Evolutionary conservation across 2,797 vertebrate species (phyloP).

Genomic region (Microchirus variegatus): DNA sequence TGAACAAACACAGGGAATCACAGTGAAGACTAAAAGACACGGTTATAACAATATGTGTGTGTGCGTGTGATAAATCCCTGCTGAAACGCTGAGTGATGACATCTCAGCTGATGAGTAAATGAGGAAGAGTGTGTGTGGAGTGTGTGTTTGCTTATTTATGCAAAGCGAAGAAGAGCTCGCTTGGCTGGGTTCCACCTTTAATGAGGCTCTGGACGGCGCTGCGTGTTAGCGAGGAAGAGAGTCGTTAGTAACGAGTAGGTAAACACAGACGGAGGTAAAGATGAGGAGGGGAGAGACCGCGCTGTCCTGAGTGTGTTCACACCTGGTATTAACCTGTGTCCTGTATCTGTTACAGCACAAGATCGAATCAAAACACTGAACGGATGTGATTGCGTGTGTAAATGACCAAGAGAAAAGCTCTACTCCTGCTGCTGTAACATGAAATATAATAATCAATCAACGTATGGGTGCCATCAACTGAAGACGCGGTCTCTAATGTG

Average conservation of each 20-base stretch:
- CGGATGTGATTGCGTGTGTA: not conserved
- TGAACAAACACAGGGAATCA: conserved; percentile 1
- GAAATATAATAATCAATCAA: no score
- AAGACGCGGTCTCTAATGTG: no score
- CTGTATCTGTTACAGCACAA: no score
- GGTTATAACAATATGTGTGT: not conserved
- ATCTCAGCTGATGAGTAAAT: conserved; percentile 72
- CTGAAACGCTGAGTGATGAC: conserved; percentile 66
- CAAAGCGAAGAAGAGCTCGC: conserved; percentile 81
- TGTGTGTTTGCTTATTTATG: conserved; percentile 79
- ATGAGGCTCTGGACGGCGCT: conserved; percentile 70
- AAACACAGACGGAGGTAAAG: not conserved
- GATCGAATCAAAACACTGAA: no score
- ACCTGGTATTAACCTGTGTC: no score
- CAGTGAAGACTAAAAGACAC: not conserved
- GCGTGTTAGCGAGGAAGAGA: conserved; percentile 27
- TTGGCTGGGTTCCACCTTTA: conserved; percentile 82
- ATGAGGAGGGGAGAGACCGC: no score
- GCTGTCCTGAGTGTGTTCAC: no score
- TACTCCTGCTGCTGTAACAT: no score
- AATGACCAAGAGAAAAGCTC: not conserved
- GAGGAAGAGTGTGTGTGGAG: conserved; percentile 43
- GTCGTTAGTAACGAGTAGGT: conserved; percentile 71
- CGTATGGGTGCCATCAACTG: no score
- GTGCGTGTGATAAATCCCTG: conserved; percentile 18